Evolutionary conservation across 23 tunicate genomes (phyloP).

Genomic region (Ciona savignyi): DNA sequence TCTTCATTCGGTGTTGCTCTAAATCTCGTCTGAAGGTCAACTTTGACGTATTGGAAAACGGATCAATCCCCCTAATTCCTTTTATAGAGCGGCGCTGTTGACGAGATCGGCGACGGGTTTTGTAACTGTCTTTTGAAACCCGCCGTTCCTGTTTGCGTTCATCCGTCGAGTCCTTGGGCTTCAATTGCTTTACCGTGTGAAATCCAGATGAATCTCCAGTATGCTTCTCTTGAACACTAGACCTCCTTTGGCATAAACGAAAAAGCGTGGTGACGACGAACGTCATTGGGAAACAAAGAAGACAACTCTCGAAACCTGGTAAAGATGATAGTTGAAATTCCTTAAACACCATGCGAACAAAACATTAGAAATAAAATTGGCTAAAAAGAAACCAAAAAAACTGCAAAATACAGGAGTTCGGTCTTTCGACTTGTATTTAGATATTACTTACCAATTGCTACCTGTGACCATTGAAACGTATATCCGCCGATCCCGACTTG

Average conservation of each 20-base stretch:
- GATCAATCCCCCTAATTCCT: neutral
- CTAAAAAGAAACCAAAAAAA: too few relatives aligned
- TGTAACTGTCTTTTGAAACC: neutral
- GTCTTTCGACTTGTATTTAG: neutral
- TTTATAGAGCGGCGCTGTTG: neutral
- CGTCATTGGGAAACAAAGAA: neutral
- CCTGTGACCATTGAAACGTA: neutral
- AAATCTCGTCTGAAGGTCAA: too few relatives aligned
- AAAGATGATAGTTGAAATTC: too few relatives aligned
- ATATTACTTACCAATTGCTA: neutral
- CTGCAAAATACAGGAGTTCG: too few relatives aligned
- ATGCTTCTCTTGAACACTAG: too few relatives aligned
- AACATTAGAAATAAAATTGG: neutral
- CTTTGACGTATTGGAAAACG: too few relatives aligned
- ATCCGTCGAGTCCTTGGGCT: too few relatives aligned
- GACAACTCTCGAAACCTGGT: neutral
- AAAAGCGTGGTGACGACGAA: neutral
- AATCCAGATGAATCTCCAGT: too few relatives aligned
- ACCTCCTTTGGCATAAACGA: neutral
- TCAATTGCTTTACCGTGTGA: too few relatives aligned
- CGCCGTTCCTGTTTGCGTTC: neutral
- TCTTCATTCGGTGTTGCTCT: too few relatives aligned
- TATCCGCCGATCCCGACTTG: neutral
- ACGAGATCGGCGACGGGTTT: neutral
- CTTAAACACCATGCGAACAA: too few relatives aligned